phyloP scores from a whole-genome alignment of 1,140 invertebrate genomes.

The Drosophila serrata region DNA sequence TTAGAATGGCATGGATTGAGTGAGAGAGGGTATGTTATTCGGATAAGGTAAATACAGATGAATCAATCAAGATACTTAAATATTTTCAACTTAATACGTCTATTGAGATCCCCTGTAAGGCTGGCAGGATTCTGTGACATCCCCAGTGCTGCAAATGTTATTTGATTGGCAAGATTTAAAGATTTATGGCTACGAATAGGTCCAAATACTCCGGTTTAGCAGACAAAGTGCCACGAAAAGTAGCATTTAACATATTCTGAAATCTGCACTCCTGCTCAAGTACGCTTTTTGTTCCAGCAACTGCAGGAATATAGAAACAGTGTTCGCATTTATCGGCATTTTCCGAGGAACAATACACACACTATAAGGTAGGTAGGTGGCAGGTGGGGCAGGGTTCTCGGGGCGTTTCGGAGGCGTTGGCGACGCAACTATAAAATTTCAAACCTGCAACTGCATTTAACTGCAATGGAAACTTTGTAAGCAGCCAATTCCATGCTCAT shows the following conservation, averaged over 20 bases:
- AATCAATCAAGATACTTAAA: no score
- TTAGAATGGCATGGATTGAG: no score
- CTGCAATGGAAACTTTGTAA: constrained; percentile 48
- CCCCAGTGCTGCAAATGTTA: no score
- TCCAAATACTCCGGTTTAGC: neutral
- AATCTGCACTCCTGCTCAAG: neutral
- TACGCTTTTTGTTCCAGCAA: neutral
- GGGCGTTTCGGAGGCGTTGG: constrained; percentile 14
- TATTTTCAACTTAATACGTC: no score
- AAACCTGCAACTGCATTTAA: constrained; percentile 52
- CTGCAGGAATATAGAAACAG: constrained; percentile 8
- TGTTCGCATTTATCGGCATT: neutral
- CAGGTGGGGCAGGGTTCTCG: no score
- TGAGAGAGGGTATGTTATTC: no score
- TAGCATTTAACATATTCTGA: neutral
- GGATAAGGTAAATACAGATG: no score
- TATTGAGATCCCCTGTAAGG: no score
- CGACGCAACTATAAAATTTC: constrained; percentile 29
- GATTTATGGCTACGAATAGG: no score
- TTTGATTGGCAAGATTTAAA: no score
- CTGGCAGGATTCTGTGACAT: no score
- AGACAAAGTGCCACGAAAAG: neutral
- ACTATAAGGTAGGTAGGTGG: neutral
- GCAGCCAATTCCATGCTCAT: constrained; percentile 9
- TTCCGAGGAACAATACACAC: constrained; percentile 6